Evolutionary conservation across 2,797 vertebrate genomes (phyloP), one percentile per base, ranked within the genome.

Genomic region (Synaphobranchus kaupii): DNA sequence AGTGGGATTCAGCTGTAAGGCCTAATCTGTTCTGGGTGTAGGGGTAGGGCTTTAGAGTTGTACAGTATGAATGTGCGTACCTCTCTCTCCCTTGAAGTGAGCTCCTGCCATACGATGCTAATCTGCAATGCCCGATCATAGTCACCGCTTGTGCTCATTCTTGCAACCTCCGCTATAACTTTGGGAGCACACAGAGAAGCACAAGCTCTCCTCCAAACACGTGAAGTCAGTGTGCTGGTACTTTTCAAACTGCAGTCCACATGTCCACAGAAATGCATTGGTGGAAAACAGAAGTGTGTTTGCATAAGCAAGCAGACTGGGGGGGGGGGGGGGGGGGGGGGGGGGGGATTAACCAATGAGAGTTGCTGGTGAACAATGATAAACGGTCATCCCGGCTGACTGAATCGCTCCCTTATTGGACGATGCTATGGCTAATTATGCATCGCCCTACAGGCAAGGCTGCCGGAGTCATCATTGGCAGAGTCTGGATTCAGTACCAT

Each of bases 1-100:
- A 99, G 98, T 10, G 97, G 97, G 88, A 87, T 97, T 86, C 98
- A 99, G 92, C 94, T 99, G 98, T 99, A 96, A 96, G 98, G 8
- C 34, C 25, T 48, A 5, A 20, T 66, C 60, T 22, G 28, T 63
- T n/a, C 8, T 60, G 54, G 20, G 54, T 86, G 56, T 17, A 47
- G 56, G 39, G 52, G 39, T 81, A 39, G 39, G 56, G 31, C n/a
- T 78, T 78, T 44, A 78, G 34, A 15, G 63, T 68, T 68, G 63
- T 68, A 9, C 8, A 28, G 7, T 6, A 8, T 68, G 63, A 68
- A 68, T 68, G 7, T 28, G 63, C 10, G 6, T 66, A 25, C 63
- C 22, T 66, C 25, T 28, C 25, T 66, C n/a, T 66, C 63, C 63
- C 17, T 60, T 17, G 4, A 20, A 25, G n/a, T 4, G 6, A 60